Conservation (phyloP, 2,888 invertebrate species). For the Phaedon cochleariae region DNA sequence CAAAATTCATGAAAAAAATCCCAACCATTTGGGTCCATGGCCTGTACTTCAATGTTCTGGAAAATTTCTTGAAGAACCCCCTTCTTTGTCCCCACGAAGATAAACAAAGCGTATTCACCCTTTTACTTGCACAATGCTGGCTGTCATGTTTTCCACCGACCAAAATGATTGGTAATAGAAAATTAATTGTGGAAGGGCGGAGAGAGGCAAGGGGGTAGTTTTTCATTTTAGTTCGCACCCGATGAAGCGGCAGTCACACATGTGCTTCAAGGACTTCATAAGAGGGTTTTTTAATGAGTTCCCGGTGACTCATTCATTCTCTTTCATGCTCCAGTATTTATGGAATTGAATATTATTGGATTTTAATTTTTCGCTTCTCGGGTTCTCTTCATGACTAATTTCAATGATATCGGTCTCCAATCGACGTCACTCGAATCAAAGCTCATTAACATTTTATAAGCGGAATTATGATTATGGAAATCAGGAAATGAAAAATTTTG, state of each 20-base stretch:
- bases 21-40: too few relatives aligned
- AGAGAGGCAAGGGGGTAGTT: slow-evolving; percentile 36
- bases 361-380: background rate
- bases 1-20: too few relatives aligned
- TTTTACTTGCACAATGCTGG: slow-evolving; percentile 35
- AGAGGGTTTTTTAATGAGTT: slow-evolving; percentile 48
- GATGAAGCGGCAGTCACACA: slow-evolving; percentile 43
- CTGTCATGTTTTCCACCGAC: slow-evolving; percentile 36
- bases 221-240: slow-evolving; percentile 45
- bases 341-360: slow-evolving; percentile 6
- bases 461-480: too few relatives aligned
- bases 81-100: slow-evolving; percentile 10
- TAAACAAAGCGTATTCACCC: slow-evolving; percentile 23
- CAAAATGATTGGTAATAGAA: slow-evolving; percentile 45
- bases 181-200: slow-evolving; percentile 40
- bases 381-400: background rate
- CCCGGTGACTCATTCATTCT: slow-evolving; percentile 40
- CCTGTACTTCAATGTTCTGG: background rate
- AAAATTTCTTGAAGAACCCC: background rate
- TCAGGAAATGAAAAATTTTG: too few relatives aligned
- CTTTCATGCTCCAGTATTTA: slow-evolving; percentile 43
- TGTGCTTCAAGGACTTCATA: slow-evolving; percentile 41
- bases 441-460: too few relatives aligned
- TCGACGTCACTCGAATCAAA: background rate
- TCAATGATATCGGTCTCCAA: background rate